A percentile compares a stretch with the other conserved stretches of the same genome.
Conservation (phyloP, 2,888 invertebrate species). For the Rosalia funebris region DNA sequence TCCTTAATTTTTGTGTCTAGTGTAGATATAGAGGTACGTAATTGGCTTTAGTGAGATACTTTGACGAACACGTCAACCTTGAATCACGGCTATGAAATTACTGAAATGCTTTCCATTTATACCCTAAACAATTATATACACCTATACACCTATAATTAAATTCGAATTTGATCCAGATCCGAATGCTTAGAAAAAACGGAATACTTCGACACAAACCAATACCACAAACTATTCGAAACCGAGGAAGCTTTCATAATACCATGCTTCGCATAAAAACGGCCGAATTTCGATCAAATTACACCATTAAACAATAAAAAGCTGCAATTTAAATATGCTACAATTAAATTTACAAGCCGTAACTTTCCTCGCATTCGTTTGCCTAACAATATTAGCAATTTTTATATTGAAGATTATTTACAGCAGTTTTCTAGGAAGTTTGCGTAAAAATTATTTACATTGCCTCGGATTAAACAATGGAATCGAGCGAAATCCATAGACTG, state of each 20-base stretch:
- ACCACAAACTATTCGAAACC: background rate
- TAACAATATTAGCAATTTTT: constrained; percentile 22
- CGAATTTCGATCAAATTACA: constrained; percentile 18
- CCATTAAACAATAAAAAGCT: constrained; percentile 23
- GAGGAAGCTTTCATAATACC: constrained; percentile 27
- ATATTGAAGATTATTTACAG: constrained; percentile 17
- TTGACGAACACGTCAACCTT: too few species aligned
- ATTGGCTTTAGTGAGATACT: too few species aligned
- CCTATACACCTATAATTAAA: too few species aligned
- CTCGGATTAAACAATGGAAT: constrained; percentile 33
- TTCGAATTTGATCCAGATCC: background rate
- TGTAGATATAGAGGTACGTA: too few species aligned
- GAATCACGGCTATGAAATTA: too few species aligned
- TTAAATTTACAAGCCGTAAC: constrained; percentile 29
- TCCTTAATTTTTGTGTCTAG: too few species aligned
- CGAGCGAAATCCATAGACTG: constrained; percentile 32
- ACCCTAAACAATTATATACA: too few species aligned
- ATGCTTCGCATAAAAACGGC: constrained; percentile 14
- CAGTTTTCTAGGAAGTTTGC: constrained; percentile 43
- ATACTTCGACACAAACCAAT: background rate
- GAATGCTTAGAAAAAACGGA: background rate
- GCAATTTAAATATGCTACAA: constrained; percentile 23
- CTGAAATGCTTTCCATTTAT: too few species aligned
- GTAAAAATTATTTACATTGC: constrained; percentile 37
- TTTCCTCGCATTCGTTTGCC: constrained; percentile 29